A percentile compares a stretch with the other conserved stretches of the same genome.
Conservation (phyloP, 2,888 invertebrate genomes). For the Leistus spinibarbis region DNA sequence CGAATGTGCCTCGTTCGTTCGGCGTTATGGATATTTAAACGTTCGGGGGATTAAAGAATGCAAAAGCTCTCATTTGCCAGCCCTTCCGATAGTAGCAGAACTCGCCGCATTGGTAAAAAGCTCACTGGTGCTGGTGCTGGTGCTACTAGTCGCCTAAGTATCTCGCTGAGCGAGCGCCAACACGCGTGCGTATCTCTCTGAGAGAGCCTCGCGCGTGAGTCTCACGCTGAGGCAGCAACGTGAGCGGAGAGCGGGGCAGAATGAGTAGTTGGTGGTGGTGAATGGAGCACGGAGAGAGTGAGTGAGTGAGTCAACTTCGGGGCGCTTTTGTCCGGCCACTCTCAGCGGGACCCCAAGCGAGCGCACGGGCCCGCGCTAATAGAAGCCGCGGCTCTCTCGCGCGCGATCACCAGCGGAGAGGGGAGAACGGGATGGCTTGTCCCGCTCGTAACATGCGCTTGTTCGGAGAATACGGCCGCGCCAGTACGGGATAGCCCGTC, state of each 20-base stretch:
- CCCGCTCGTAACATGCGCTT: conserved; percentile 8
- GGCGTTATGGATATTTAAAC: conserved; percentile 17
- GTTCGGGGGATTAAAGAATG: conserved; percentile 8
- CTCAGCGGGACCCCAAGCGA: neutral
- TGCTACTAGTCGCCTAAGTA: no score
- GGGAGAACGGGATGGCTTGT: neutral
- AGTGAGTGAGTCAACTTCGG: neutral
- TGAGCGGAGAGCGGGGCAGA: conserved; percentile 33
- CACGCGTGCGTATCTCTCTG: neutral
- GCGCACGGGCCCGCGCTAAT: neutral
- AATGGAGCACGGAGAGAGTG: conserved; percentile 23
- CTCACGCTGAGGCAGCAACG: conserved; percentile 18
- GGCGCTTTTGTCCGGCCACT: conserved; percentile 12
- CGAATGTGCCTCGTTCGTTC: neutral
- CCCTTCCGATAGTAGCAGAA: neutral
- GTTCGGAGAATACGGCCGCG: conserved; percentile 27
- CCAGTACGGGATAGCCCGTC: conserved; percentile 53
- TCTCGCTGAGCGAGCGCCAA: neutral
- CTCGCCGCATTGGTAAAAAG: no score
- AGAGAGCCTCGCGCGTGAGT: neutral
- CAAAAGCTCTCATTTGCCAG: neutral
- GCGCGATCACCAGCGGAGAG: conserved; percentile 51
- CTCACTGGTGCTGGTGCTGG: no score
- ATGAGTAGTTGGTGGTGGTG: conserved; percentile 37
- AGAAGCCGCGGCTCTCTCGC: conserved; percentile 2